Percentiles rank a stretch among this genome's conserved stretches.
These are phyloP conservation scores for Todiramphus chloris DNA, from an alignment of 2,113 vertebrate species.

Conservation along the genomic window DNA sequence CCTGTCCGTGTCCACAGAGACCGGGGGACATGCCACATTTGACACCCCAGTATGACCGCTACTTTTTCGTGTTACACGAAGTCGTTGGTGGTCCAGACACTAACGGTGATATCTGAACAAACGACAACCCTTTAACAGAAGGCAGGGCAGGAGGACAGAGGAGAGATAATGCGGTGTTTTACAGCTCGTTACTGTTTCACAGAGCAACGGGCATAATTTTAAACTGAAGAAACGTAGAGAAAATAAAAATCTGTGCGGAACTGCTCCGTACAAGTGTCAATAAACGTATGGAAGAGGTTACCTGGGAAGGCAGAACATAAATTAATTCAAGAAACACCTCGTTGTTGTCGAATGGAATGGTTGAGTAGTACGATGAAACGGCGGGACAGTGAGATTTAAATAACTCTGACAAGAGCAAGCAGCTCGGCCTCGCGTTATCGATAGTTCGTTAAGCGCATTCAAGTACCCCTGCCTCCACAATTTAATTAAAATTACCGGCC, in stretches of 20 bases:
- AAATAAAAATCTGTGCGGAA: background rate
- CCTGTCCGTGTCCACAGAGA: background rate
- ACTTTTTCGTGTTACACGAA: rapidly evolving
- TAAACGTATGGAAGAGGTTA: background rate
- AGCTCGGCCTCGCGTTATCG: background rate
- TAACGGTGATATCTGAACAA: background rate
- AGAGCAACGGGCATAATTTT: background rate
- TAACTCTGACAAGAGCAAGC: background rate
- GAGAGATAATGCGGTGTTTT: background rate
- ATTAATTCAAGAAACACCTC: background rate
- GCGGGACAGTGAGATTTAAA: background rate
- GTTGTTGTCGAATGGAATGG: background rate
- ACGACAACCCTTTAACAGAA: background rate
- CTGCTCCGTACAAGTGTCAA: background rate
- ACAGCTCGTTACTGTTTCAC: background rate
- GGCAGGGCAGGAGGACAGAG: background rate
- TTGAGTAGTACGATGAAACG: background rate
- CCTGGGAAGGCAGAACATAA: background rate
- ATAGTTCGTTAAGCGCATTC: background rate
- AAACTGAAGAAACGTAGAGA: background rate
- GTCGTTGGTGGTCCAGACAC: background rate
- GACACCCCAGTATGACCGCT: background rate
- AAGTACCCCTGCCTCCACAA: background rate
- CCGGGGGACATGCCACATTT: background rate
- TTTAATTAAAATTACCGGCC: background rate